These are phyloP conservation scores for Plecotus auritus DNA, from an alignment of 2,113 vertebrate genomes.

Conservation along the genomic window DNA sequence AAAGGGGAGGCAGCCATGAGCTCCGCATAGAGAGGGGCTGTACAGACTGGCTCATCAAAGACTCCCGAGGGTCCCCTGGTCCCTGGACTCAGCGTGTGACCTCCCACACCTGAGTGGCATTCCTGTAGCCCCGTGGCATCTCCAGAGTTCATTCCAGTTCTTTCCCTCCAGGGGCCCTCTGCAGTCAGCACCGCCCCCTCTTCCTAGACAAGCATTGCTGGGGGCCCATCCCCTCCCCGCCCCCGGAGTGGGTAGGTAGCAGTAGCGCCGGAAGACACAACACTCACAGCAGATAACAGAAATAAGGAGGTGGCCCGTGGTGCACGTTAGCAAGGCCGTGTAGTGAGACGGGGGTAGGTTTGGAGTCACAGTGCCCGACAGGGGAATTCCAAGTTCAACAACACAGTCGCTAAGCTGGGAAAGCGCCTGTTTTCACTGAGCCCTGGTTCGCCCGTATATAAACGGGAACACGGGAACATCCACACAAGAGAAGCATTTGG, in stretches of 20 bases:
- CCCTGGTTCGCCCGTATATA: not conserved
- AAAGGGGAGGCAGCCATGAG: not conserved
- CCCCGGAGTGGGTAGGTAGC: not conserved
- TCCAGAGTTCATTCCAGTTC: not conserved
- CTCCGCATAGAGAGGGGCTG: not conserved
- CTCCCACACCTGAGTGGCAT: not conserved
- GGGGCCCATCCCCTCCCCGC: not conserved
- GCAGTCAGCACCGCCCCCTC: too few relatives aligned
- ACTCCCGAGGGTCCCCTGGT: not conserved
- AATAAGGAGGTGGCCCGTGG: fast-evolving
- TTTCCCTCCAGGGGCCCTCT: not conserved
- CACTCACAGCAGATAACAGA: not conserved
- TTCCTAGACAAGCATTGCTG: not conserved
- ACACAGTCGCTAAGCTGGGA: not conserved
- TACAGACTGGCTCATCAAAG: not conserved
- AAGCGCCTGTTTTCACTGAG: not conserved
- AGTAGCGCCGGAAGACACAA: not conserved
- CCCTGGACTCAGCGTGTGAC: not conserved
- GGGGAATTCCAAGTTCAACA: not conserved
- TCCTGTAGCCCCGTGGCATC: not conserved
- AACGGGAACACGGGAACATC: not conserved
- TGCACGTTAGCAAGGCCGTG: not conserved
- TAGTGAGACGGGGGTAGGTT: not conserved
- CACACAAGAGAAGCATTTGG: too few relatives aligned
- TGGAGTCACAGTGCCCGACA: not conserved